A percentile compares a stretch with the other conserved stretches of the same genome.
These are phyloP conservation scores for Protonemura montana DNA, from an alignment of 2,888 invertebrate genomes.

Conservation along the genomic window DNA sequence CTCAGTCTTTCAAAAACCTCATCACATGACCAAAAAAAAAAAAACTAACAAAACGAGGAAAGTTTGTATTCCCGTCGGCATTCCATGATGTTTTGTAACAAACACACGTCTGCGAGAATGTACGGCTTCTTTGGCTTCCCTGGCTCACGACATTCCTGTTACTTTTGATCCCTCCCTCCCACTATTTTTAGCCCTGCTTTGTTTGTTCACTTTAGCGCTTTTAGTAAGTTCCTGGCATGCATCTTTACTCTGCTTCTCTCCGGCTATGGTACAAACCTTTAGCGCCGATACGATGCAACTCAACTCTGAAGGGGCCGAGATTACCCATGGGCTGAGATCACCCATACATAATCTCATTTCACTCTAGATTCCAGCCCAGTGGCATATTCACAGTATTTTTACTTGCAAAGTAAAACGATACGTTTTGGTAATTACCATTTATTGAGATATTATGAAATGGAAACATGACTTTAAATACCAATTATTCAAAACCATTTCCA, in stretches of 20 bases:
- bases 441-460: too few species aligned
- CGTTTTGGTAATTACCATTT: too few species aligned
- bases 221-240: background rate
- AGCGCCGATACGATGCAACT: too few species aligned
- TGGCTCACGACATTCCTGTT: background rate
- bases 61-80: background rate
- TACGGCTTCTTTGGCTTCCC: background rate
- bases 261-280: too few species aligned
- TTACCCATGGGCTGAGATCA: too few species aligned
- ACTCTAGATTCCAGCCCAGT: too few species aligned
- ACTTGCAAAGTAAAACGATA: too few species aligned
- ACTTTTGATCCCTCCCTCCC: background rate
- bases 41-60: background rate
- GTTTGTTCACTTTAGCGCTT: background rate
- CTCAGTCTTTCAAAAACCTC: background rate
- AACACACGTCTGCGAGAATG: background rate
- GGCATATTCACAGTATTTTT: too few species aligned
- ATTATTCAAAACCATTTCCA: too few species aligned
- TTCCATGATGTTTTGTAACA: background rate
- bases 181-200: constrained; percentile 12
- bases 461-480: too few species aligned
- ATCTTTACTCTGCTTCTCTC: background rate
- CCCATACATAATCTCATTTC: too few species aligned
- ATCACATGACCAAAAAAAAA: background rate
- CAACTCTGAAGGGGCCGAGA: too few species aligned